Evolutionary conservation across 1,140 invertebrate species (phyloP), one percentile per base, ranked within the genome.

Genomic region (Venustaconcha ellipsiformis): DNA sequence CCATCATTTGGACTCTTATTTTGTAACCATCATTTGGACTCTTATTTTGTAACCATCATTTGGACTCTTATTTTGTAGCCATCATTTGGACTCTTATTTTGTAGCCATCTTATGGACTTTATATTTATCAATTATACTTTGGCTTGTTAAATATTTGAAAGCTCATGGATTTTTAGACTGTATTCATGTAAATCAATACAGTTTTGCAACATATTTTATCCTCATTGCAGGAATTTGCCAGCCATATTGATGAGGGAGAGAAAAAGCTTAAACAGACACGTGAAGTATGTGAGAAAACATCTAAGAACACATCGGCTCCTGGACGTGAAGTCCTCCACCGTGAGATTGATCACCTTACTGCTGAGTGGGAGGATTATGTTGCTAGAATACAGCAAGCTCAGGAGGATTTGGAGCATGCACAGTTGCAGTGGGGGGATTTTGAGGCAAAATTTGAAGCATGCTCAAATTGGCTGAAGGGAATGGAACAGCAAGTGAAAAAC

Each of bases 341-440:
- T 79, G 95, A 97, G 89, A 92, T 96, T 67, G 91, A 92, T 57
- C 92, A 94, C 70, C 63, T 90, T 14, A 82, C 88, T 68, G 85
- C 89, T 64, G 87, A 90, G 84, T 96, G 84, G 93, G 94, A 89
- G 88, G 91, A 68, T 91, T 93, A 87, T 72, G 73, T 82, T 13
- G 80, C 83, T 26, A 75, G 82, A 18, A 79, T 87, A 72, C 83
- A 82, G 56, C 87, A 89, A 58, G 85, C 88, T 26, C 87, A 91
- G 70, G 79, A 84, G 13, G 89, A 90, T 79, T 92, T 97, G 62
- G 93, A 94, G 82, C 91, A 93, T 79, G 93, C 94, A 0, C 87
- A 96, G 17, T 92, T 93, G 64, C 94, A 95, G 88, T 99, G 97
- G 97, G 92, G 94, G 76, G 94, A 95, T 73, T 98, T 97, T 90